Conservation (phyloP, 1,140 invertebrate species). For the Brachionus sp. region DNA sequence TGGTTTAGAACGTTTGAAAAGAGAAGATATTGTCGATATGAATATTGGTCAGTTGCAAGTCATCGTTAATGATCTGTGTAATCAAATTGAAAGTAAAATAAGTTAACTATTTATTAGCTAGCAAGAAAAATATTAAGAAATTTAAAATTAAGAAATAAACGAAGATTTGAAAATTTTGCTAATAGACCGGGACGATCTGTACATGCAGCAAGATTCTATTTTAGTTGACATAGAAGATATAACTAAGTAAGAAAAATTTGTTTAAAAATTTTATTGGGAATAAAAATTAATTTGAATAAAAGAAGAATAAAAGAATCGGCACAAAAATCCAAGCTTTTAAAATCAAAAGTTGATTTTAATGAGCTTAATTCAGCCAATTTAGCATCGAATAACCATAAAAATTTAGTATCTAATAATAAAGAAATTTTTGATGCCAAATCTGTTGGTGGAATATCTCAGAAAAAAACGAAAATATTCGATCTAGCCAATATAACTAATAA, state of each 20-base stretch:
- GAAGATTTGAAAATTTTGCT: conserved; percentile 79
- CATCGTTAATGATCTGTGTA: conserved; percentile 86
- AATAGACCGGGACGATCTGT: conserved; percentile 82
- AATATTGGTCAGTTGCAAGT: conserved; percentile 91
- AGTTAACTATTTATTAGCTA: neutral
- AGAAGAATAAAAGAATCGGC: conserved; percentile 36
- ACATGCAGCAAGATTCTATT: conserved; percentile 96
- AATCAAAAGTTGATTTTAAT: neutral
- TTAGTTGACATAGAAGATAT: conserved; percentile 92
- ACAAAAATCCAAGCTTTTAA: neutral
- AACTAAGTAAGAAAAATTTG: conserved; percentile 71
- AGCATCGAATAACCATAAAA: neutral
- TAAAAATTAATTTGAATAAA: neutral
- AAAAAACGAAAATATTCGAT: neutral
- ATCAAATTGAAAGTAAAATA: conserved; percentile 76
- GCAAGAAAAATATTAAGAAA: neutral
- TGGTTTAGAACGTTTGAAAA: conserved; percentile 69
- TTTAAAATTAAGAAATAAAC: conserved; percentile 67
- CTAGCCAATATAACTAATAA: neutral
- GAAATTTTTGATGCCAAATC: neutral
- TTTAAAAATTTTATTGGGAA: too few species aligned
- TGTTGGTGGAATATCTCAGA: neutral
- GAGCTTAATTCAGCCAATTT: neutral
- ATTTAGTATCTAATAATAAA: neutral
- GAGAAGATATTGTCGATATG: conserved; percentile 81